These are phyloP conservation scores for Collichthys lucidus DNA, from an alignment of 2,113 vertebrate genomes.

Conservation along the genomic window DNA sequence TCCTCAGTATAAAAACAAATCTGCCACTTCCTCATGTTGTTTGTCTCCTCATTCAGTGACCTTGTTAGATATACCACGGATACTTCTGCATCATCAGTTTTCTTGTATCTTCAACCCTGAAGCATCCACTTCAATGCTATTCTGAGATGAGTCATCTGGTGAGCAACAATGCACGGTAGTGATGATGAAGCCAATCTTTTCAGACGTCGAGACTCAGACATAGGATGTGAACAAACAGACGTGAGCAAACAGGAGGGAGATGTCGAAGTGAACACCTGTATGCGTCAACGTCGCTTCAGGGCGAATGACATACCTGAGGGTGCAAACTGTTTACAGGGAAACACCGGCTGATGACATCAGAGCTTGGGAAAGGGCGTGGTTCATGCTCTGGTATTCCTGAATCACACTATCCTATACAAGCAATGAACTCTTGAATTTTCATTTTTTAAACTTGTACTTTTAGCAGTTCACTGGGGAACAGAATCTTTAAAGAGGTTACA, in stretches of 20 bases:
- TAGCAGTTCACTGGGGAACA: background rate
- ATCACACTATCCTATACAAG: constrained; percentile 25
- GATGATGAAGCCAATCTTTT: constrained; percentile 6
- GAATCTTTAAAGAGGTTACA: background rate
- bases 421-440: background rate
- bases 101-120: constrained; percentile 7
- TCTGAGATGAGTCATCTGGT: constrained; percentile 51
- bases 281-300: constrained; percentile 47
- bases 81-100: constrained; percentile 20
- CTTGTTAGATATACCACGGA: constrained; percentile 11
- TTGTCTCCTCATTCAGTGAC: background rate
- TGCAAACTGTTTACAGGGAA: constrained; percentile 44
- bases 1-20: background rate
- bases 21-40: background rate
- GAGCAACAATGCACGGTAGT: constrained; percentile 25
- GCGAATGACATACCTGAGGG: constrained; percentile 16
- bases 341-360: constrained; percentile 18
- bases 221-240: constrained; percentile 37
- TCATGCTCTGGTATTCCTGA: background rate
- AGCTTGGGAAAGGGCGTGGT: constrained; percentile 43
- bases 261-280: background rate
- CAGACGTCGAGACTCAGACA: constrained; percentile 39
- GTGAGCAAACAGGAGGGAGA: constrained; percentile 26
- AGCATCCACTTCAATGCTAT: constrained; percentile 17
- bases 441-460: constrained; percentile 4